These are phyloP conservation scores for Sigmodon hispidus DNA, from an alignment of 2,113 vertebrate genomes.

Conservation along the genomic window DNA sequence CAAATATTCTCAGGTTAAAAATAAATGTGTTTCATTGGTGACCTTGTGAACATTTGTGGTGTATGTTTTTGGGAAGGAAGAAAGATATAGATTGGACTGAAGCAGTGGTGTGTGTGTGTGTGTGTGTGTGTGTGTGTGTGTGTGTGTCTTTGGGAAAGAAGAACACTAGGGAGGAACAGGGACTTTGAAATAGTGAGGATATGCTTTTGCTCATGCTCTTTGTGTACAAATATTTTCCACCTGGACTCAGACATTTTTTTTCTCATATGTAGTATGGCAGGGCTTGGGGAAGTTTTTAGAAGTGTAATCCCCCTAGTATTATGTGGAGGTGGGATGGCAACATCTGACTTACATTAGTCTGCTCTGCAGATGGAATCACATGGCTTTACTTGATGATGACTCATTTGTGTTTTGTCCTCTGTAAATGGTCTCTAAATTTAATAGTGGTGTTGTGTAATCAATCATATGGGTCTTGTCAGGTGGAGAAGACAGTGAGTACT, in stretches of 20 bases:
- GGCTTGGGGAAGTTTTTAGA: background rate
- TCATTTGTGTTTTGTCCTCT: slow-evolving; percentile 53
- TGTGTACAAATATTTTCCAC: background rate
- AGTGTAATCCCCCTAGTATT: background rate
- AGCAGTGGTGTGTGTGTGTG: background rate
- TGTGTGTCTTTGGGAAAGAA: background rate
- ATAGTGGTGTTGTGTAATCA: slow-evolving; percentile 36
- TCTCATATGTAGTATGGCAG: background rate
- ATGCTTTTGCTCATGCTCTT: background rate
- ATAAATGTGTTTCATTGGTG: background rate
- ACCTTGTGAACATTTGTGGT: background rate
- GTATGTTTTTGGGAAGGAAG: background rate
- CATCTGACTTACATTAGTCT: slow-evolving; percentile 54
- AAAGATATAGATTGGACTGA: background rate
- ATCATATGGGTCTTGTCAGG: background rate
- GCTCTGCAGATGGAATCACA: slow-evolving; percentile 11
- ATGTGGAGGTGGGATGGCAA: slow-evolving; percentile 1
- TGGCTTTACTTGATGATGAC: slow-evolving; percentile 39
- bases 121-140: background rate
- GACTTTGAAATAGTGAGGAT: background rate
- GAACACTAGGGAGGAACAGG: background rate
- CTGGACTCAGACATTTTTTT: background rate
- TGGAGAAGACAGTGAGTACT: background rate
- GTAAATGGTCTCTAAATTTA: slow-evolving; percentile 61
- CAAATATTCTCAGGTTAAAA: slow-evolving; percentile 24